These are phyloP conservation scores for Macquaria australasica DNA, from an alignment of 2,113 vertebrate genomes.

Conservation along the genomic window DNA sequence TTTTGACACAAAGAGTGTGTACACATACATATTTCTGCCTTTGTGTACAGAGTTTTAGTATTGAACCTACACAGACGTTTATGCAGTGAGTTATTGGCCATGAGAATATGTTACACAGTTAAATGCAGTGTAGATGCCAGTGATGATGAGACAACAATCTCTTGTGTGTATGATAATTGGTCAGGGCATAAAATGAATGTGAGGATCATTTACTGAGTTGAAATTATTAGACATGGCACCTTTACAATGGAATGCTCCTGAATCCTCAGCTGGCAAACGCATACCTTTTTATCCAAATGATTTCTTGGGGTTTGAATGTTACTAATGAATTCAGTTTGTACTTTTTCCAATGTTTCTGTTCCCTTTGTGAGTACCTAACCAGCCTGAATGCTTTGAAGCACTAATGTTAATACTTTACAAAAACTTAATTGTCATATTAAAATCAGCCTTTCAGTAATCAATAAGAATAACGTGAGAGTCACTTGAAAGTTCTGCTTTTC, in stretches of 20 bases:
- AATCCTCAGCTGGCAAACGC: neutral
- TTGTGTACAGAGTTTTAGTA: neutral
- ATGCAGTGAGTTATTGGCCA: neutral
- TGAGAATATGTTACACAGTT: neutral
- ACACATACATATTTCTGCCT: neutral
- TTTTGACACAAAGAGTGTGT: neutral
- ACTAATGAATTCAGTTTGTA: neutral
- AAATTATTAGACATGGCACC: neutral
- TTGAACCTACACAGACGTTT: neutral
- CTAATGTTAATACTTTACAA: neutral
- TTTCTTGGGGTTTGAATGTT: neutral
- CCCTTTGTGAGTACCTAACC: neutral
- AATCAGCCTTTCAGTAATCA: neutral
- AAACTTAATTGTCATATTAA: neutral
- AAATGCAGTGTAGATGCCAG: neutral
- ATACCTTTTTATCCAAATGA: neutral
- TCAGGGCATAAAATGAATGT: neutral
- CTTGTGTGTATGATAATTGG: neutral
- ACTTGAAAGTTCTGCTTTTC: neutral
- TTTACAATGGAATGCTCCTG: neutral
- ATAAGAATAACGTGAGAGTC: neutral
- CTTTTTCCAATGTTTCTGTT: neutral
- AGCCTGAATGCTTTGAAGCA: neutral
- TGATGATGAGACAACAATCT: neutral
- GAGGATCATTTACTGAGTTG: neutral